Evolutionary conservation across 2,888 invertebrate genomes (phyloP).

Genomic region (Phyllotreta cruciferae): DNA sequence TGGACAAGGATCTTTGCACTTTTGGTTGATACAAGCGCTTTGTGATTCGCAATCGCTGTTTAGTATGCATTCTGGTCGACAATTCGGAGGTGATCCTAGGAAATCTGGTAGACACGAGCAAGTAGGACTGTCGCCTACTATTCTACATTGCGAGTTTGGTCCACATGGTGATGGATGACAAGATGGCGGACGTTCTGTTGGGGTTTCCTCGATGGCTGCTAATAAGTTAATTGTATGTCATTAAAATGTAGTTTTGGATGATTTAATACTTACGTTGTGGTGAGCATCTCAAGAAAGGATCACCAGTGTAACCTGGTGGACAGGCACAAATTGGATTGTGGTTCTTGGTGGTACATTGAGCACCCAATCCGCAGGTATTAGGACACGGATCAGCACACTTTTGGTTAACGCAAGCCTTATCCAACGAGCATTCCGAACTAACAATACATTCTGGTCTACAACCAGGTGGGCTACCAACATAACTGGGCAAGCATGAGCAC

Average conservation of each 20-base stretch:
- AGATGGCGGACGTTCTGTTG: slow-evolving; percentile 74
- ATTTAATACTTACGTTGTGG: slow-evolving; percentile 67
- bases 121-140: slow-evolving; percentile 74
- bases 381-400: slow-evolving; percentile 89
- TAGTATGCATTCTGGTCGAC: slow-evolving; percentile 80
- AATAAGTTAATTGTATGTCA: slow-evolving; percentile 43
- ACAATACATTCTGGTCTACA: slow-evolving; percentile 87
- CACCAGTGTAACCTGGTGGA: slow-evolving; percentile 82
- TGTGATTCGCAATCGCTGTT: slow-evolving; percentile 82
- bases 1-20: slow-evolving; percentile 82
- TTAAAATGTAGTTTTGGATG: slow-evolving; percentile 13
- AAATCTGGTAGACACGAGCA: slow-evolving; percentile 83
- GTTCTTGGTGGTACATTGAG: slow-evolving; percentile 82
- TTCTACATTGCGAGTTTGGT: slow-evolving; percentile 80
- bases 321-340: slow-evolving; percentile 90
- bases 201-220: slow-evolving; percentile 51
- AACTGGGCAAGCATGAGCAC: slow-evolving; percentile 82
- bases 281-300: slow-evolving; percentile 82
- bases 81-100: slow-evolving; percentile 79
- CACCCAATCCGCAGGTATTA: slow-evolving; percentile 85
- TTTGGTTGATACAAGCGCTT: slow-evolving; percentile 78
- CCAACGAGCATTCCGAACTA: slow-evolving; percentile 83
- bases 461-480: slow-evolving; percentile 78
- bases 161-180: slow-evolving; percentile 87
- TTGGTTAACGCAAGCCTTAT: slow-evolving; percentile 84